Base-by-base conservation (phyloP, 1,140 invertebrate species). In the Sycophila sp. region DNA sequence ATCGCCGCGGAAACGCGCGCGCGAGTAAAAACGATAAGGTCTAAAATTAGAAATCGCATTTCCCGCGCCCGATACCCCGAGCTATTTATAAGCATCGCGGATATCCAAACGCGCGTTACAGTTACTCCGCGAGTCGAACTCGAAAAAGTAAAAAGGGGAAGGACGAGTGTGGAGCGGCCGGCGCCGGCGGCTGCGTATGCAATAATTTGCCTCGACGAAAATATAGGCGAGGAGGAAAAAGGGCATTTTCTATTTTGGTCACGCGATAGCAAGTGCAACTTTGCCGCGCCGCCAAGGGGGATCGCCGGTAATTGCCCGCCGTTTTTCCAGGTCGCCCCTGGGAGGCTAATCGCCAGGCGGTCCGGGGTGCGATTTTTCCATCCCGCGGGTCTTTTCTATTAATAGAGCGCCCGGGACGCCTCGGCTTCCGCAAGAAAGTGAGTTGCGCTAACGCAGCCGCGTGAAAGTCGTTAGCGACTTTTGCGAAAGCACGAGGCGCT, bases 301-400 rank as follows among this genome's bases (percentile, higher is more conserved):
- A n/a, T n/a, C n/a, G n/a, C n/a, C 13, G 24, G 45, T 56, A 56
- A 45, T 45, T 42, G 15, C 11, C 30, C 28, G 60, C 34, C 30
- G 30, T 42, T 19, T 65, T 66, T 66, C 38, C 45, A 68, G 69
- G 76, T 77, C 70, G 34, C 19, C 47, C 24, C 30, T 17, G 22
- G 22, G 26, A 59, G 4, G 19, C 13, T 8, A 22, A 40, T 40
- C 24, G 15, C 19, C 19, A 26, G 19, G 36, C 56, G 15, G 11
- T 13, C 22, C 4, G 19, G 58, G n/a, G n/a, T n/a, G 40, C 74
- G 76, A 82, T 83, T 82, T n/a, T 83, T 83, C 83, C 82, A 84
- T 83, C 83, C 77, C 77, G 78, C 80, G 77, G 78, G 67, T 68
- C 63, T 55, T 32, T 64, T 51, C 75, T 85, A 85, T 85, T 84